Evolutionary conservation across 2,797 vertebrate species (phyloP).

Genomic region (Lates japonicus): DNA sequence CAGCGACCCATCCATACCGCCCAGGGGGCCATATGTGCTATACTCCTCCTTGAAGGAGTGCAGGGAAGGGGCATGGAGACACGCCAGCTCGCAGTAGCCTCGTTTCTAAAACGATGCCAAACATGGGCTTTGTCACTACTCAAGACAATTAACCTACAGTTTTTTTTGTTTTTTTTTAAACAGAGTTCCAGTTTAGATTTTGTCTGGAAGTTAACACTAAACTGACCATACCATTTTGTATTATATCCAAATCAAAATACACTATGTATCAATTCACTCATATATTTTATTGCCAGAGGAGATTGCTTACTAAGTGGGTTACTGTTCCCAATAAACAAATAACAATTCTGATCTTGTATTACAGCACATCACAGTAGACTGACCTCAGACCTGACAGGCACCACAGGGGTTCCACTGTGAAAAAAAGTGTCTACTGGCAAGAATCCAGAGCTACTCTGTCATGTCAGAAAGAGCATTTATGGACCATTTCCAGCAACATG

Average conservation of each 20-base stretch:
- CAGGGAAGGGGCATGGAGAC: conserved; percentile 71
- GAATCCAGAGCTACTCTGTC: conserved; percentile 49
- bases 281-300: not conserved
- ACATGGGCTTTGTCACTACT: conserved; percentile 29
- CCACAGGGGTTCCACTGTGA: conserved; percentile 13
- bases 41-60: conserved; percentile 77
- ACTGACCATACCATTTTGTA: conserved; percentile 5
- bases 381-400: conserved; percentile 53
- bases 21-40: conserved; percentile 83
- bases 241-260: conserved; percentile 15
- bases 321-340: conserved; percentile 33
- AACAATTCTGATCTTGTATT: conserved; percentile 11
- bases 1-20: conserved; percentile 76
- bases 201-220: not conserved
- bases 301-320: conserved; percentile 9
- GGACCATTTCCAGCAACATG: conserved; percentile 70
- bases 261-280: not conserved
- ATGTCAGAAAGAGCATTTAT: conserved; percentile 74
- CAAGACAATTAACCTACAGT: conserved; percentile 20
- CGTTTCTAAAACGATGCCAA: conserved; percentile 32
- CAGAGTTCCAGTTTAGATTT: not conserved
- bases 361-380: conserved; percentile 25
- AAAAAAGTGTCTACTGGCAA: conserved; percentile 55
- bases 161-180: conserved; percentile 5
- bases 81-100: conserved; percentile 66